Percentiles rank a stretch among this genome's conserved stretches.
Conservation (phyloP, 2,797 vertebrate species). For the Tauraco hartlaubi region DNA sequence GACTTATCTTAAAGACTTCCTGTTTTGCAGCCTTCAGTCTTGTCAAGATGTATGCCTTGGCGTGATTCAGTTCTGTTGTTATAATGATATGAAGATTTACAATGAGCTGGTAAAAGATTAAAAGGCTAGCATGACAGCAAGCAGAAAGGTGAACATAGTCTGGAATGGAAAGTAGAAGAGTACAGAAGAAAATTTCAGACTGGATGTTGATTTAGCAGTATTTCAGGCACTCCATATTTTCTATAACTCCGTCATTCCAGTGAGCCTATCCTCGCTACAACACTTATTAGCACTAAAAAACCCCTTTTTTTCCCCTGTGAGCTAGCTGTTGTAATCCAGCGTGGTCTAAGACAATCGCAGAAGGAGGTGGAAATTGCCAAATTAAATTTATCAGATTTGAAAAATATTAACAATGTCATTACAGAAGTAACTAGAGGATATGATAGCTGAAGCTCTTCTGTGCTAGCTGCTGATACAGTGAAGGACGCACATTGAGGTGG, state of each 20-base stretch:
- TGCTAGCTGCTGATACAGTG: not conserved
- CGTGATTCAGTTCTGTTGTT: constrained; percentile 48
- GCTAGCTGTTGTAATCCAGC: not conserved
- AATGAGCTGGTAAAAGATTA: constrained; percentile 33
- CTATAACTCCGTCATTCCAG: not conserved
- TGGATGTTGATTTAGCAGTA: not conserved
- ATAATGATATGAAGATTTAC: constrained; percentile 24
- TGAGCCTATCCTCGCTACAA: not conserved
- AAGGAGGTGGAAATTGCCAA: not conserved
- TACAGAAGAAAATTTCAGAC: not conserved
- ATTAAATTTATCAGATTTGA: not conserved
- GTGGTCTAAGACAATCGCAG: not conserved
- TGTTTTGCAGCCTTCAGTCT: constrained; percentile 7
- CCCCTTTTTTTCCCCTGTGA: not conserved
- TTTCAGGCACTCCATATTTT: not conserved
- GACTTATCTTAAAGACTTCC: constrained; percentile 54
- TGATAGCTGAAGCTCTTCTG: not conserved
- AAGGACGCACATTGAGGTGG: not conserved
- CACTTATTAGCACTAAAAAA: not conserved
- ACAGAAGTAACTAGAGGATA: not conserved
- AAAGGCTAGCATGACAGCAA: not conserved
- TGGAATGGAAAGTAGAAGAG: not conserved
- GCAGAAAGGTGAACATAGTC: not conserved
- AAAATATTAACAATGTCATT: not conserved
- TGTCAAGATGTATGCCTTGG: constrained; percentile 26